Percentiles rank a stretch among this genome's conserved stretches.
Evolutionary conservation across 2,888 invertebrate genomes (phyloP).

Genomic region (Tinea trinotella): DNA sequence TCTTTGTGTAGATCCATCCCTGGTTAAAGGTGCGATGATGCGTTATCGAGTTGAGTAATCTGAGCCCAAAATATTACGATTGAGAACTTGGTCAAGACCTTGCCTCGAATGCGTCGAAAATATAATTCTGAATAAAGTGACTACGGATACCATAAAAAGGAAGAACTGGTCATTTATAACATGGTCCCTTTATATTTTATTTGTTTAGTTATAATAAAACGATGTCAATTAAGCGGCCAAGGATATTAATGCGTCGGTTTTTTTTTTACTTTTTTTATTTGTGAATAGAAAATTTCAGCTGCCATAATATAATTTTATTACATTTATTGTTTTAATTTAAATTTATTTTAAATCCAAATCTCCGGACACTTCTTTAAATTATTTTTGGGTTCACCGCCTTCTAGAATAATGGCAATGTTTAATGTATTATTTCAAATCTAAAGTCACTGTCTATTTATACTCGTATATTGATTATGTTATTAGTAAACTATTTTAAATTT

Average conservation of each 20-base stretch:
- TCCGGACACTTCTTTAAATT: constrained; percentile 39
- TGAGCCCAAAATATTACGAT: constrained; percentile 72
- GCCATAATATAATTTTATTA: not conserved
- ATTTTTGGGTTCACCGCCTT: no score
- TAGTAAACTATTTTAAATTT: no score
- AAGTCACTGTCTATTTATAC: no score
- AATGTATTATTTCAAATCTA: no score
- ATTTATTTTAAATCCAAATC: constrained; percentile 23
- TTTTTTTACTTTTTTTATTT: constrained; percentile 5
- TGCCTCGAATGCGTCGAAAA: constrained; percentile 37
- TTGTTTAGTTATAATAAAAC: constrained; percentile 60
- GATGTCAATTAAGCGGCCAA: constrained; percentile 55
- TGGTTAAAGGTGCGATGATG: constrained; percentile 63
- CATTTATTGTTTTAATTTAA: no score
- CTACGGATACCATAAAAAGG: constrained; percentile 55
- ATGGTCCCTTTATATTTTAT: constrained; percentile 52
- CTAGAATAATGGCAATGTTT: no score
- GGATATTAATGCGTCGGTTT: constrained; percentile 42
- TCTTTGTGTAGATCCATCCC: constrained; percentile 34
- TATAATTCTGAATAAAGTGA: constrained; percentile 51
- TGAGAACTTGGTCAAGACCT: constrained; percentile 69
- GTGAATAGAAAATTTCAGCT: not conserved
- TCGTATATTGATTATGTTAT: no score
- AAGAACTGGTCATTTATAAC: constrained; percentile 58
- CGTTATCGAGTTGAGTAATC: constrained; percentile 66